Conservation (phyloP, 2,113 vertebrate genomes). For the Daphoenositta chrysoptera region DNA sequence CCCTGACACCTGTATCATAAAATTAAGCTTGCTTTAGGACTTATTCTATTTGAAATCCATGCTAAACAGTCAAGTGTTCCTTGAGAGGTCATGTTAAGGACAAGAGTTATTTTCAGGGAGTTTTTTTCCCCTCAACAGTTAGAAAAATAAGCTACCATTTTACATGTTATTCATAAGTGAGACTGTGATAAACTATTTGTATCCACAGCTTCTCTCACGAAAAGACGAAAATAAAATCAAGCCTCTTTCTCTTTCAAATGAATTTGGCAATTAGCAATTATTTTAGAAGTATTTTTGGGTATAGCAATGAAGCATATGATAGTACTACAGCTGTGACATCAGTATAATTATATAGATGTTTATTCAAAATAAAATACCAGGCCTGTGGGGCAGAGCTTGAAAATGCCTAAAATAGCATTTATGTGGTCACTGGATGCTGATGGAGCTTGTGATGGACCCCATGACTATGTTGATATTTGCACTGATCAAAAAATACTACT, state of each 20-base stretch:
- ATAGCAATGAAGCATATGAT: neutral
- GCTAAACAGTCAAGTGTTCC: neutral
- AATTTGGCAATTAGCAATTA: neutral
- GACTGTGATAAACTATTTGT: neutral
- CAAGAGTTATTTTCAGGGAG: neutral
- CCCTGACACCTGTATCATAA: neutral
- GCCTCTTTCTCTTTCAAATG: neutral
- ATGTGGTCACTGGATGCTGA: neutral
- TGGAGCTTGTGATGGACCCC: neutral
- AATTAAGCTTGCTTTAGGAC: neutral
- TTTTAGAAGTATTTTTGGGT: neutral
- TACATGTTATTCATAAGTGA: neutral
- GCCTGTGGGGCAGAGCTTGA: neutral
- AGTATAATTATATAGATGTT: neutral
- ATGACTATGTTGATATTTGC: neutral
- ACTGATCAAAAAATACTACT: neutral
- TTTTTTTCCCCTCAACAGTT: neutral
- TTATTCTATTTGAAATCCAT: neutral
- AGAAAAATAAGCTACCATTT: slow-evolving; percentile 2
- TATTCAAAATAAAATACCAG: neutral
- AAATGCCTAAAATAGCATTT: neutral
- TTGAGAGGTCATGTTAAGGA: neutral
- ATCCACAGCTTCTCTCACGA: neutral
- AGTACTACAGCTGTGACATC: neutral
- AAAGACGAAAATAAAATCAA: slow-evolving; percentile 6